Evolutionary conservation across 2,113 vertebrate species (phyloP).

Genomic region (Mionectes macconnelli): DNA sequence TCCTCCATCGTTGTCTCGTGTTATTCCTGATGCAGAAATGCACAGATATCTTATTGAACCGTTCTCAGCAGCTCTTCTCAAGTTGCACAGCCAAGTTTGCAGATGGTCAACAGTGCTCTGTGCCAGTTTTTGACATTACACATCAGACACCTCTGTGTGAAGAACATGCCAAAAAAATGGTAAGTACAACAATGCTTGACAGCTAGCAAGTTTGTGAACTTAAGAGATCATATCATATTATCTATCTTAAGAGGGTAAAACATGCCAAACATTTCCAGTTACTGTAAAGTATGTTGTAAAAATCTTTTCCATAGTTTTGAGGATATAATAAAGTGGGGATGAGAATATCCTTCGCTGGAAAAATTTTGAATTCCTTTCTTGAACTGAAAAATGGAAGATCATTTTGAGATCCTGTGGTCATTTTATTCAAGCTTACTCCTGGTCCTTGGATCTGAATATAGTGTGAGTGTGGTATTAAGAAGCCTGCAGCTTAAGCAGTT

Average conservation of each 20-base stretch:
- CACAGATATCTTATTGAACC: slow-evolving; percentile 95
- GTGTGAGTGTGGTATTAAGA: not conserved
- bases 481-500: not conserved
- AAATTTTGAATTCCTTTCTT: not conserved
- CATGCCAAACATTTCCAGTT: not conserved
- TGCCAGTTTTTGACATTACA: slow-evolving; percentile 98
- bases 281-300: not conserved
- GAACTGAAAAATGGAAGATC: not conserved
- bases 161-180: slow-evolving; percentile 99
- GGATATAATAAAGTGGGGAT: not conserved
- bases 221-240: not conserved
- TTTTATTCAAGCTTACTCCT: not conserved
- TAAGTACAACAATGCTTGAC: slow-evolving; percentile 71
- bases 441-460: not conserved
- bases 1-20: not conserved
- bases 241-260: not conserved
- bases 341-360: not conserved
- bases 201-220: not conserved
- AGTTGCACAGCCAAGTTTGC: slow-evolving; percentile 99
- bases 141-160: slow-evolving; percentile 98
- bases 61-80: slow-evolving; percentile 98
- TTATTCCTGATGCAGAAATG: slow-evolving; percentile 77
- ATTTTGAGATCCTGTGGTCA: not conserved
- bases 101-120: slow-evolving; percentile 96
- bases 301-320: not conserved